Base-by-base conservation (phyloP, 2,888 invertebrate genomes). In the Drosophila prostipennis region DNA sequence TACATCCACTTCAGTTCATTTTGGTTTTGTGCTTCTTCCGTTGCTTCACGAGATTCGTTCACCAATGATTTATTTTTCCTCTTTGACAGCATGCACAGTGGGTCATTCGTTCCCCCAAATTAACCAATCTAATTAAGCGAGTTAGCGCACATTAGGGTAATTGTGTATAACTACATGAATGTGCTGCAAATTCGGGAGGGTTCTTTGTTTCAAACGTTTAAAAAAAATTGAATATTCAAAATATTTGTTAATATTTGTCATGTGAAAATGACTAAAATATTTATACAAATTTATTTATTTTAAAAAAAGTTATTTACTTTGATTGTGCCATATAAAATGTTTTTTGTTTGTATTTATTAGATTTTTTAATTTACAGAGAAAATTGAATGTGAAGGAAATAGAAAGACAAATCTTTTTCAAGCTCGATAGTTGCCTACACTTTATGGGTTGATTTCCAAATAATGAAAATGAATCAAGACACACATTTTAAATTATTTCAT, bases 1-100 rank as follows among this genome's bases (percentile, higher is more conserved):
- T 53, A 61, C 57, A 69, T 34, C 59, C 75, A 73, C 67, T 70
- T 69, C 55, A 72, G 49, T 77, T 77, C 59, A 72, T 77, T 76
- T 84, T 42, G 72, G 58, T 57, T 75, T 76, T 80, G 70, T 75
- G 77, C 73, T 68, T 68, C 58, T 43, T 67, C 64, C 69, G 70
- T 42, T 49, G 64, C 54, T 80, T 65, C 76, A 78, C 70, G 52
- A 51, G 69, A 70, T 34, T 70, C 70, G 56, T 53, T 45, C 32
- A 16, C 57, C 37, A 54, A 42, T 84, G 74, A 64, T 77, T 77
- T 74, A 71, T 69, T 29, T 70, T 6, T 29, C 14, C 6, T 11
- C 39, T 11, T 45, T 14, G 64, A 59, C 46, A 48, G 36, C 37
- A 2, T 6, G 46, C 57, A 77, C 73, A 72, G 65, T 87, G 70